These are phyloP conservation scores for Hippocampus kuda DNA, from an alignment of 2,797 vertebrate genomes.

Conservation along the genomic window DNA sequence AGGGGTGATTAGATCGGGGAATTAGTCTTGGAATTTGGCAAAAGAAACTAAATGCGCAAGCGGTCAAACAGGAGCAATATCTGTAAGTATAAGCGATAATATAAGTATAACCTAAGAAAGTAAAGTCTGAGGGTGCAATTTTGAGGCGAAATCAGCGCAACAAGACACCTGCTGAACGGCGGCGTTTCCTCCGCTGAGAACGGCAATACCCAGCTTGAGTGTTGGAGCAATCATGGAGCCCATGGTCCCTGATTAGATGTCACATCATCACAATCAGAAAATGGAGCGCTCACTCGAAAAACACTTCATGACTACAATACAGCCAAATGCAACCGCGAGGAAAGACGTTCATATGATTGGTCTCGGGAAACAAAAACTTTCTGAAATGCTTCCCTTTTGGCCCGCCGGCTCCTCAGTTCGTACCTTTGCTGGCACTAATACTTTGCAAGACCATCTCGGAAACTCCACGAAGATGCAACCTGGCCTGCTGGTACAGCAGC, in stretches of 20 bases:
- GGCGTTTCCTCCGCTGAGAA: slow-evolving; percentile 88
- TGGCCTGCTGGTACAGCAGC: slow-evolving; percentile 87
- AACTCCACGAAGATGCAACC: slow-evolving; percentile 81
- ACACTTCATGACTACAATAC: background rate
- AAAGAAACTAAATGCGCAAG: background rate
- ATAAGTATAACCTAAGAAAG: background rate
- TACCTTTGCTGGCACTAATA: slow-evolving; percentile 87
- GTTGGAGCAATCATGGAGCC: slow-evolving; percentile 80
- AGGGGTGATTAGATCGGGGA: background rate
- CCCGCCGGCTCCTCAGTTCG: background rate
- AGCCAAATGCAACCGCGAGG: background rate
- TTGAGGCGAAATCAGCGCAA: background rate
- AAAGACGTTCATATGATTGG: background rate
- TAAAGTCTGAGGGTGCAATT: background rate
- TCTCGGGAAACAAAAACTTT: background rate
- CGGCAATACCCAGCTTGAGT: slow-evolving; percentile 84
- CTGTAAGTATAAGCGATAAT: too few relatives aligned
- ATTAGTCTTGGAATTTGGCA: background rate
- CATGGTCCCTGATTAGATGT: slow-evolving; percentile 69
- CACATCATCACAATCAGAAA: slow-evolving; percentile 22
- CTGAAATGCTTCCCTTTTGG: background rate
- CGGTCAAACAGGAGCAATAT: background rate
- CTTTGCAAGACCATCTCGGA: slow-evolving; percentile 92
- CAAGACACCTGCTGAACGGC: slow-evolving; percentile 81
- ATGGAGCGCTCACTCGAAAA: slow-evolving; percentile 1